Evolutionary conservation across 2,797 vertebrate genomes (phyloP), one percentile per base, ranked within the genome.

Genomic region (Argentina silus): DNA sequence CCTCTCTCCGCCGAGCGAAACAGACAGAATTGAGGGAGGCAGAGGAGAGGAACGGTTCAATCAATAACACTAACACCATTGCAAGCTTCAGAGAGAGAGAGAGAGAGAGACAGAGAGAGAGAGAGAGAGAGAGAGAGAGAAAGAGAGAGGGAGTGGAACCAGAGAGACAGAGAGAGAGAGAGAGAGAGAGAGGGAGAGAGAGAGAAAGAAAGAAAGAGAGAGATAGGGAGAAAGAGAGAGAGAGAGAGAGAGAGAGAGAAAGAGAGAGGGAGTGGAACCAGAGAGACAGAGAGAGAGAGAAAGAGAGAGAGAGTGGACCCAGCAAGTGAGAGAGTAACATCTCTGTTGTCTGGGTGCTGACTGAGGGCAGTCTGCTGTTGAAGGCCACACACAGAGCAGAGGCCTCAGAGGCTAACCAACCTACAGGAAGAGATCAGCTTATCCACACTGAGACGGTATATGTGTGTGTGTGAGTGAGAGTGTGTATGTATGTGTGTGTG

Each of bases 1-100:
- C 70, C 80, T 85, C 86, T 64, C 56, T 87, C 83, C 47, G 50
- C 90, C 89, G 89, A 93, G n/a, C n/a, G n/a, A 84, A 90, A 87
- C 80, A 83, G 14, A 42, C 4, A 17, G 43, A 1, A 67, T n/a
- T n/a, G 47, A 72, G 63, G 76, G 81, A 14, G 70, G 72, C 82
- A 78, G 80, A n/a, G n/a, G n/a, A n/a, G 77, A 50, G 44, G 80
- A 86, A 83, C 76, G 73, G 77, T 85, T 85, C 78, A 83, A 88
- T 92, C 89, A 82, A 89, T 86, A 84, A 76, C 73, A 87, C 72
- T 81, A 65, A 78, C 56, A 61, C 67, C 44, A 21, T 36, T n/a
- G 12, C 9, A 4, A 12, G 65, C n/a, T n/a, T 23, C 63, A 70
- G 77, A 82, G 76, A 73, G 78, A 72, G 74, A 63, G 78, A 73